Conservation (phyloP, 2,113 vertebrate species). For the Carassius auratus region DNA sequence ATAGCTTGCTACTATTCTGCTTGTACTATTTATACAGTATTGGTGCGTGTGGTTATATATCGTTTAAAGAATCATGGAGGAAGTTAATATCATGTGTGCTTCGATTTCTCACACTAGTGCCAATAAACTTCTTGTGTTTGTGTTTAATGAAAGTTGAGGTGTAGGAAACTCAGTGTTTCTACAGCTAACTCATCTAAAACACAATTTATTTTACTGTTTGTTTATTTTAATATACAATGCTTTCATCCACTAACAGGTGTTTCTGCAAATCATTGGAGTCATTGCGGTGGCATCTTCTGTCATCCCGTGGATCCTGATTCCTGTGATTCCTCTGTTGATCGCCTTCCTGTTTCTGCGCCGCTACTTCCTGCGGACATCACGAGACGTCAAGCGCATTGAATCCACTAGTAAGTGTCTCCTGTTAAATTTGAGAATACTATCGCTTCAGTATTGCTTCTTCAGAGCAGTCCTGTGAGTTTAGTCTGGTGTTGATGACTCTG, state of each 20-base stretch:
- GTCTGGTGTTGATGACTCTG: background rate
- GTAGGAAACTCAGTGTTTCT: constrained; percentile 14
- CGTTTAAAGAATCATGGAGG: background rate
- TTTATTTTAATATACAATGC: background rate
- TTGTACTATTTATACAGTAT: background rate
- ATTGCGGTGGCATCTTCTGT: constrained; percentile 82
- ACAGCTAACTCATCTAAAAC: background rate
- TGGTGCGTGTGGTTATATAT: background rate
- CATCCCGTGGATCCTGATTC: constrained; percentile 86
- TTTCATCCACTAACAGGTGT: constrained; percentile 66
- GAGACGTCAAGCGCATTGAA: constrained; percentile 88
- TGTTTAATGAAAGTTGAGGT: background rate
- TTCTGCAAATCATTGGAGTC: constrained; percentile 81
- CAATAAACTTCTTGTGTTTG: background rate
- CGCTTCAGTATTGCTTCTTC: background rate
- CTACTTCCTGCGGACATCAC: constrained; percentile 85
- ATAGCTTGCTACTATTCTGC: background rate
- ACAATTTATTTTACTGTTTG: background rate
- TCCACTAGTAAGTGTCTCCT: constrained; percentile 80
- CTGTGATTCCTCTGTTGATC: constrained; percentile 80
- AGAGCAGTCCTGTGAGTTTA: background rate
- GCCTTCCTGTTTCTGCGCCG: constrained; percentile 81
- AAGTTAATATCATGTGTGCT: background rate
- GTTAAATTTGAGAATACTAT: background rate
- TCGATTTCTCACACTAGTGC: background rate